Base-by-base conservation (phyloP, 2,888 invertebrate genomes). In the Labia minor region DNA sequence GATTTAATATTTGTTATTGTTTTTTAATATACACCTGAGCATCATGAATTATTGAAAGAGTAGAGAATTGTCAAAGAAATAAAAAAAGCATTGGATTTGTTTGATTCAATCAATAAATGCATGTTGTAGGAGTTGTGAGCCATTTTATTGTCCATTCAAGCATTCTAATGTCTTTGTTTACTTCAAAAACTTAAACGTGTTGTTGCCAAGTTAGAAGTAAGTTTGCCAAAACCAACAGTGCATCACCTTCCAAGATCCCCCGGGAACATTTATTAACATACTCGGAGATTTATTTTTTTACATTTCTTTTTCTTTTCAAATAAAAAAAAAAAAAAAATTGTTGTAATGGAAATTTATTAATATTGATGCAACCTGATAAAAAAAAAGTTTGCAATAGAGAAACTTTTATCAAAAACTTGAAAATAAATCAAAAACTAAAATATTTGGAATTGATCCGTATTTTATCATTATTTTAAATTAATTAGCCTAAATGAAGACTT, bases 151-250 rank as follows among this genome's bases (percentile, higher is more conserved):
- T 49, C 26, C 26, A 26, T 26, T 26, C 49, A 14, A 49, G 49
- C 49, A 26, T 26, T 26, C 49, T 49, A 49, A 49, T 49, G 49
- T 49, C n/a, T 49, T 49, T 49, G 49, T 49, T 49, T 49, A 49
- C 49, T 49, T 14, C n/a, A 11, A 49, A 49, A 49, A 49, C 49
- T 49, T 49, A 16, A 16, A n/a, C 49, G 49, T 49, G 49, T 49
- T 49, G 49, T 49, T 49, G 49, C 49, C 49, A 49, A 49, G 49
- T 49, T 49, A 14, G 49, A 14, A 49, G 26, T 16, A 49, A 49
- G n/a, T 49, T 49, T 49, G 14, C 49, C 8, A 11, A n/a, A 16
- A 49, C 14, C 49, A 49, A 49, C 49, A n/a, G 49, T 49, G 49
- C 49, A 49, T 49, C 49, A 49, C 49, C 49, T 49, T 49, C 16